Percentiles rank a stretch among this genome's conserved stretches.
Evolutionary conservation across 2,888 invertebrate genomes (phyloP).

Genomic region (Heteromyza rotundicornis): DNA sequence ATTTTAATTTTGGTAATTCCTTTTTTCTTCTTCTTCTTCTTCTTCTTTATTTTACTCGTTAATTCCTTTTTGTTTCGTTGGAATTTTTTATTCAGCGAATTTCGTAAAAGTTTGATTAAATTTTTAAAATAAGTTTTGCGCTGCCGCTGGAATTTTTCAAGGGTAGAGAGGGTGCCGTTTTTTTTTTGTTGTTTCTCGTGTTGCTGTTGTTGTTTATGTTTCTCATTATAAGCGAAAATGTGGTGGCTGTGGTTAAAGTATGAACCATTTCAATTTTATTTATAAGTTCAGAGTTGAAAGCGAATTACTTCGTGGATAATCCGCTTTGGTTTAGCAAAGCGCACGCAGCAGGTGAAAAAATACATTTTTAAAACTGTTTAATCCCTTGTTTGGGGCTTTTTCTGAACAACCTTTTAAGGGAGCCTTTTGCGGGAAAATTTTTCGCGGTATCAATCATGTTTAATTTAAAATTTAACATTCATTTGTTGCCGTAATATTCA

Average conservation of each 20-base stretch:
- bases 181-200: not conserved
- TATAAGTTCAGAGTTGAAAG: too few species aligned
- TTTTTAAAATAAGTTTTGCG: not conserved
- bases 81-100: not conserved
- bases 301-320: too few species aligned
- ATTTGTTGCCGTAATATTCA: too few species aligned
- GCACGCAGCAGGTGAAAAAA: too few species aligned
- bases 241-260: not conserved
- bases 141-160: not conserved
- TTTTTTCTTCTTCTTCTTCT: not conserved
- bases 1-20: slow-evolving; percentile 3
- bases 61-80: not conserved
- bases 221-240: not conserved
- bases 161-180: not conserved
- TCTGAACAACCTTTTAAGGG: too few species aligned
- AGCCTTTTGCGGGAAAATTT: too few species aligned
- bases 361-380: too few species aligned
- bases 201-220: not conserved
- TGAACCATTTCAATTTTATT: too few species aligned
- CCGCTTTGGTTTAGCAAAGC: too few species aligned
- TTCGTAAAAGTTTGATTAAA: slow-evolving; percentile 2
- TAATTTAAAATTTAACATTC: too few species aligned
- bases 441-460: too few species aligned
- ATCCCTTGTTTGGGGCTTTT: too few species aligned
- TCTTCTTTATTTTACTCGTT: not conserved